Base-by-base conservation (phyloP, 2,888 invertebrate genomes). In the Cataglyphis livida region DNA sequence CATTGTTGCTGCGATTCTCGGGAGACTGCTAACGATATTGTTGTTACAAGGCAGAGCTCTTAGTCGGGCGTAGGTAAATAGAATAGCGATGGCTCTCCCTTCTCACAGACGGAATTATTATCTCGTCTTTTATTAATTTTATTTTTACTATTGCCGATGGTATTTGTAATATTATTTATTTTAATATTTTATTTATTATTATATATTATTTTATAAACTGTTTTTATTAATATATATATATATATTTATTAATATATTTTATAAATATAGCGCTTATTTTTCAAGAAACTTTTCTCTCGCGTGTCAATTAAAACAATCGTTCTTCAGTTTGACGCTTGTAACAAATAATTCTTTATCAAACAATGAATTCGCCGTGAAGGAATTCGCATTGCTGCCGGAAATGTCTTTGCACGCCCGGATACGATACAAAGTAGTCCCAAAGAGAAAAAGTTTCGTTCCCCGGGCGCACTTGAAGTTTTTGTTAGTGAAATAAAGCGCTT, bases 401-500 rank as follows among this genome's bases (percentile, higher is more conserved):
- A 25, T 1, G 81, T 82, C 83, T 82, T 87, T 32, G 25, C 73
- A 18, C 73, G 65, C 82, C 73, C 62, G 73, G 74, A 79, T 73
- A 83, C 83, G 85, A 89, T 87, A 88, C 88, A 88, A 89, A 89
- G 87, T 79, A 89, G 81, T 82, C 76, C 61, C 44, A 51, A 51
- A 51, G 79, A 85, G 79, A 88, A 86, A 86, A 90, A 88, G 88
- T 87, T 89, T 89, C 85, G 81, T 87, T 88, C 84, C 84, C 68
- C 70, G 68, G 84, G 78, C 48, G 48, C 75, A 84, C 88, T 88
- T 87, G 81, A 89, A 89, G 88, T 89, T 88, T 88, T 89, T 89
- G 88, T 88, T 88, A 89, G 88, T 88, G 84, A 88, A 88, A 88
- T 89, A 86, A 88, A 81, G 82, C 82, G 21, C 35, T 61, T 70